A percentile compares a stretch with the other conserved stretches of the same genome.
phyloP scores from a whole-genome alignment of 2,113 vertebrate species.

The Pimephales promelas region DNA sequence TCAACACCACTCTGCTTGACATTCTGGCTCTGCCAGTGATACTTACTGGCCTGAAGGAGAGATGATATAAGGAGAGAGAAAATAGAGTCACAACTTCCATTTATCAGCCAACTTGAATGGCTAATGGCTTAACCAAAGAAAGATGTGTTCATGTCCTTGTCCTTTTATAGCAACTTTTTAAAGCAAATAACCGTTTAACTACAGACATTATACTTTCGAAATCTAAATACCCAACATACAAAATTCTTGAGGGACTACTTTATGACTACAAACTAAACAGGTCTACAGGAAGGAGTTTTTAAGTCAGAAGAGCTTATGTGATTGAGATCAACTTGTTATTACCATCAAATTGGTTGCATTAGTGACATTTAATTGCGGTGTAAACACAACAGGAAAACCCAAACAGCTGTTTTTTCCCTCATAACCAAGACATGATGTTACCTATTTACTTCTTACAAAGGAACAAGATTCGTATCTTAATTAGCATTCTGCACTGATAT shows the following conservation, averaged over 20 bases:
- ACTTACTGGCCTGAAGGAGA: constrained; percentile 86
- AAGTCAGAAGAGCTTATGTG: neutral
- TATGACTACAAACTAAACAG: neutral
- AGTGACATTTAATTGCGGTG: neutral
- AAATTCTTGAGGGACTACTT: neutral
- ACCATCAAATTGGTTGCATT: neutral
- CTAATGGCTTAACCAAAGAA: neutral
- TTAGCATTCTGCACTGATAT: neutral
- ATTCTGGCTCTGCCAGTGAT: constrained; percentile 99
- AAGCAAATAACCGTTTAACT: no score
- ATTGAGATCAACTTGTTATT: neutral
- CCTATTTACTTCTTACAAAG: neutral
- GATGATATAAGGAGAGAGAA: neutral
- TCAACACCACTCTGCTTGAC: constrained; percentile 98
- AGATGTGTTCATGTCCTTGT: neutral
- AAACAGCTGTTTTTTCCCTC: neutral
- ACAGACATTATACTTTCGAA: neutral
- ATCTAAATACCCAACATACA: neutral
- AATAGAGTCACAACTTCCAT: neutral
- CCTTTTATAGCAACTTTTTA: neutral
- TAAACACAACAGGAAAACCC: neutral
- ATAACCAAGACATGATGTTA: neutral
- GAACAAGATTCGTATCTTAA: constrained; percentile 1
- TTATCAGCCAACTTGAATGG: no score
- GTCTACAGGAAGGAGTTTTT: neutral